Evolutionary conservation across 2,113 vertebrate species (phyloP).

Genomic region (Capricornis sumatraensis): DNA sequence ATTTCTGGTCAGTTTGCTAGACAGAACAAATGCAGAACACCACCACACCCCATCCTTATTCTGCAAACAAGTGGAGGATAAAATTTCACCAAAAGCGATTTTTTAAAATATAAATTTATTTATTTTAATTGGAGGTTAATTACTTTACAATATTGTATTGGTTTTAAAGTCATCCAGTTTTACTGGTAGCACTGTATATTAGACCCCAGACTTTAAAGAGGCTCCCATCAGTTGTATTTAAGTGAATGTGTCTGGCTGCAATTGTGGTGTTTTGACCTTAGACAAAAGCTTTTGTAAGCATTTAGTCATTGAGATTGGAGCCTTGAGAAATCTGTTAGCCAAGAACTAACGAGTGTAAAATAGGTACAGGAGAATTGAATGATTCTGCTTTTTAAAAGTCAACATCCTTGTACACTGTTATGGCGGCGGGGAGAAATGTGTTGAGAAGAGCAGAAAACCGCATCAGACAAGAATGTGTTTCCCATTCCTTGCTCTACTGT

Average conservation of each 20-base stretch:
- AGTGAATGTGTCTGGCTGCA: not conserved
- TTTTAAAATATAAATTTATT: not conserved
- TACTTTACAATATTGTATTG: too few species aligned
- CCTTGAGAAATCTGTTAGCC: not conserved
- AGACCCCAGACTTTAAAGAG: not conserved
- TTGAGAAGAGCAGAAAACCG: not conserved
- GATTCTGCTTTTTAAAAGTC: not conserved
- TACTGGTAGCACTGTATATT: not conserved
- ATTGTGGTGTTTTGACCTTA: not conserved
- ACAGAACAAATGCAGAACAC: not conserved
- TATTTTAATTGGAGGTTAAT: too few species aligned
- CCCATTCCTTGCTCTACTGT: not conserved
- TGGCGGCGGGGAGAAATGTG: too few species aligned
- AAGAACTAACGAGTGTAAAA: not conserved
- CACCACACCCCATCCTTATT: not conserved
- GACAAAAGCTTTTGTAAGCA: not conserved
- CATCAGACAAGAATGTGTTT: not conserved
- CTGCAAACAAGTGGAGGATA: not conserved
- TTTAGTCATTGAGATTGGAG: not conserved
- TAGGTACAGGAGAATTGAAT: not conserved
- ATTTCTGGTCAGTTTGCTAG: not conserved
- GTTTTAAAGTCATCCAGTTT: not conserved
- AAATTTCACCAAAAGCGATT: not conserved
- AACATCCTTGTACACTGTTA: not conserved
- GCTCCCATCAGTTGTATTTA: not conserved